These are phyloP conservation scores for Mus pahari DNA, from an alignment of 2,113 vertebrate species.

Conservation along the genomic window DNA sequence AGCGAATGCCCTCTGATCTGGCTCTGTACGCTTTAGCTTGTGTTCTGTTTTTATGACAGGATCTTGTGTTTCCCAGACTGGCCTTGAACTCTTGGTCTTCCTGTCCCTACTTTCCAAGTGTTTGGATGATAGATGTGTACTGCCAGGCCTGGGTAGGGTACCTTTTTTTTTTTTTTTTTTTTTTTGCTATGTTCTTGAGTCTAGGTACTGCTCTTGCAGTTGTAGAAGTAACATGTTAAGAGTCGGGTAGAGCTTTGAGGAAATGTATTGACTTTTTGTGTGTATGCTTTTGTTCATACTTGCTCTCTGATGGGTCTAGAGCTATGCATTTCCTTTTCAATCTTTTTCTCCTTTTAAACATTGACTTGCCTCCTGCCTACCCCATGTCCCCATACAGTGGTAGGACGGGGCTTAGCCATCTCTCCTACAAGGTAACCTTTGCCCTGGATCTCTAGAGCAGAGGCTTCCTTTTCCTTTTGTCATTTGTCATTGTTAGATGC, in stretches of 20 bases:
- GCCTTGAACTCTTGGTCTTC: neutral
- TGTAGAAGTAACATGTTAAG: neutral
- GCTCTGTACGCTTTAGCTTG: neutral
- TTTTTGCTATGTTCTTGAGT: neutral
- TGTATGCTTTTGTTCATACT: neutral
- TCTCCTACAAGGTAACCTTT: neutral
- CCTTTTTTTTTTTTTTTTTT: neutral
- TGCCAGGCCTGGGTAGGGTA: neutral
- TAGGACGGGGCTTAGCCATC: too few species aligned
- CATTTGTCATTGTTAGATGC: neutral
- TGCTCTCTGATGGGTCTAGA: neutral
- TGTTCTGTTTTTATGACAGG: neutral
- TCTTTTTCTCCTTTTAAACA: neutral
- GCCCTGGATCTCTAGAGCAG: neutral
- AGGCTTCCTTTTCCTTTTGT: neutral
- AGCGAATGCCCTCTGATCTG: neutral
- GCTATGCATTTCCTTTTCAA: neutral
- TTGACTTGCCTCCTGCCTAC: neutral
- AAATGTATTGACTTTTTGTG: neutral
- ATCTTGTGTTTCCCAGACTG: neutral
- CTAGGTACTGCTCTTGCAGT: neutral
- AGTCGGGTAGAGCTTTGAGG: neutral
- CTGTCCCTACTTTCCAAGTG: neutral
- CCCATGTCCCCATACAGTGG: rapidly evolving
- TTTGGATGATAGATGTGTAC: neutral